Evolutionary conservation across 2,888 invertebrate species (phyloP).

Genomic region (Macaria notata): DNA sequence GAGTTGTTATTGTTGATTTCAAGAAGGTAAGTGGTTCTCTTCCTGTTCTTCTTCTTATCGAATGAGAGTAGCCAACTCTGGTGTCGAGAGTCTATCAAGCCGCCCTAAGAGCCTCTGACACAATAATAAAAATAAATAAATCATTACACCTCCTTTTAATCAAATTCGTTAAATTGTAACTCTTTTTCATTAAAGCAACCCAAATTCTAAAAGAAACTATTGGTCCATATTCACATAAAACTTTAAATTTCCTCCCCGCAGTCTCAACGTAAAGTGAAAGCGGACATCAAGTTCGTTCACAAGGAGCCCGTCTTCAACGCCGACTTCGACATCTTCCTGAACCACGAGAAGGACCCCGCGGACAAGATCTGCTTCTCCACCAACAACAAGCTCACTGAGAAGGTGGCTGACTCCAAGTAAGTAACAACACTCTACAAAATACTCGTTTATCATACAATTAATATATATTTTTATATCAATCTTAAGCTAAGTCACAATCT

Average conservation of each 20-base stretch:
- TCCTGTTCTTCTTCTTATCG: background rate
- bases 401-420: constrained; percentile 84
- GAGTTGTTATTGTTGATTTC: constrained; percentile 81
- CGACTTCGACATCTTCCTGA: constrained; percentile 84
- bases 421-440: constrained; percentile 37
- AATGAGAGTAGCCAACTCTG: no score
- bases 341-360: constrained; percentile 86
- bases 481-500: no score
- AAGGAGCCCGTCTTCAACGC: constrained; percentile 83
- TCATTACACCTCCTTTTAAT: no score
- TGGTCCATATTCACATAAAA: no score
- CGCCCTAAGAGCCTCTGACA: no score
- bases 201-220: no score
- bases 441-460: no score
- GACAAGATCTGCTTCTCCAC: constrained; percentile 86
- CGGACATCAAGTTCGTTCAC: constrained; percentile 83
- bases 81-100: no score
- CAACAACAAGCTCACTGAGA: constrained; percentile 77
- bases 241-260: constrained; percentile 38
- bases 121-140: no score
- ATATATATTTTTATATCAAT: no score
- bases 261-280: constrained; percentile 83
- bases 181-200: no score
- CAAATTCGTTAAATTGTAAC: no score
- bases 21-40: constrained; percentile 65